Evolutionary conservation across 2,797 vertebrate species (phyloP).

Genomic region (Pipistrellus kuhlii): DNA sequence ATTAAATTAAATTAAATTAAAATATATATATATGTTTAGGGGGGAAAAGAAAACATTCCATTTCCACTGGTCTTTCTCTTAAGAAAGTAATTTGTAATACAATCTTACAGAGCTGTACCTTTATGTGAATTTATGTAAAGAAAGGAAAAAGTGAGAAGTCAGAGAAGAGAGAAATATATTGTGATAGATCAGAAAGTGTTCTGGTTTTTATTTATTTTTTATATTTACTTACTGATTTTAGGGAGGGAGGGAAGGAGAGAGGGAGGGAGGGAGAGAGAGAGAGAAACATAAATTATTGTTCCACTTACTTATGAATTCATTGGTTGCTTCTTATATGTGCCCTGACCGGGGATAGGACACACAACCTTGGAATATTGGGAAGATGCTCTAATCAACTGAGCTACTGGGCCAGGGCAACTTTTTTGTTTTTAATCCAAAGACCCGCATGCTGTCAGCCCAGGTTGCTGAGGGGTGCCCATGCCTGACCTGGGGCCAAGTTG

Average conservation of each 20-base stretch:
- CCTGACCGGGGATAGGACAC: too few species aligned
- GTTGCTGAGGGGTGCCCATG: background rate
- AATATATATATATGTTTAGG: too few species aligned
- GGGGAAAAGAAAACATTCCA: background rate
- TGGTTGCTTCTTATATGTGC: too few species aligned
- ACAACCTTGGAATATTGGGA: too few species aligned
- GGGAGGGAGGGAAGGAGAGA: too few species aligned
- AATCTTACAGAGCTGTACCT: background rate
- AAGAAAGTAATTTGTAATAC: background rate
- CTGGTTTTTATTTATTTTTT: background rate
- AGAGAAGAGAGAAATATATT: background rate
- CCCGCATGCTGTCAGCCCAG: background rate
- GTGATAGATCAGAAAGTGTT: background rate
- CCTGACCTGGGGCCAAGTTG: background rate
- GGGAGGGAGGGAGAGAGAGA: too few species aligned
- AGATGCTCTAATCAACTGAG: too few species aligned
- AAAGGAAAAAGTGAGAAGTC: constrained; percentile 1
- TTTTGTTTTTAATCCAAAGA: constrained; percentile 9
- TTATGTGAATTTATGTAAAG: background rate
- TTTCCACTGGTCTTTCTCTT: background rate
- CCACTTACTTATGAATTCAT: too few species aligned
- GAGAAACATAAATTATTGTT: too few species aligned
- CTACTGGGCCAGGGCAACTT: too few species aligned
- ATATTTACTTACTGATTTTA: too few species aligned
- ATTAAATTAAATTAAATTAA: too few species aligned